Base-by-base conservation (phyloP, 2,797 vertebrate species). In the Myotis planiceps region DNA sequence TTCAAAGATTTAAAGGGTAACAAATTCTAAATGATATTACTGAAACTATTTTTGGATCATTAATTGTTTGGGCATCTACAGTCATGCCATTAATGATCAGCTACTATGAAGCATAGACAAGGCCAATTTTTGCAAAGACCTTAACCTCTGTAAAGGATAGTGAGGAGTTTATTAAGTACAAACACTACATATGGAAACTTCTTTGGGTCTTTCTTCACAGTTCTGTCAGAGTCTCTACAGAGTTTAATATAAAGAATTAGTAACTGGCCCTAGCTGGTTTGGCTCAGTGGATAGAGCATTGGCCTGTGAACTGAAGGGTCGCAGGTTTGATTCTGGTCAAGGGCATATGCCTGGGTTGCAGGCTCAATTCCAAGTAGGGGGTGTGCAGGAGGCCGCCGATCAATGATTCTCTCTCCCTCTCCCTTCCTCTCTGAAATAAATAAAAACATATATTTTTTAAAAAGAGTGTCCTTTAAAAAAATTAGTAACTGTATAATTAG, bases 161-260 rank as follows among this genome's bases (percentile, higher is more conserved):
- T 45, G 13, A 60, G 45, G 82, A 47, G 18, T 88, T 63, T 85
- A 55, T 68, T 78, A 68, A 83, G 29, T 92, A 60, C 42, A 69
- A 80, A 68, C 2, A 53, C 42, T 55, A 66, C 18, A 78, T 42
- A 39, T 27, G 19, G n/a, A 53, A 19, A 34, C 15, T 75, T 79
- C 29, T 79, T 76, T 58, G 69, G 32, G 9, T 18, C 29, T 81
- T 90, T 78, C 32, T 74, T 79, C 39, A 87, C 37, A 75, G 71
- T 68, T 18, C 19, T 58, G 78, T 65, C 76, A 78, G 37, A 88
- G n/a, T 93, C 27, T 89, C 19, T 63, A 32, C 1, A 92, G 68
- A 92, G 25, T 81, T 78, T 71, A 82, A 75, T 29, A 75, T 32
- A 88, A 72, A 95, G 8, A 9, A 83, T 86, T 92, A 47, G 18